Base-by-base conservation (phyloP, 2,797 vertebrate genomes). In the Sandelia bainsii region DNA sequence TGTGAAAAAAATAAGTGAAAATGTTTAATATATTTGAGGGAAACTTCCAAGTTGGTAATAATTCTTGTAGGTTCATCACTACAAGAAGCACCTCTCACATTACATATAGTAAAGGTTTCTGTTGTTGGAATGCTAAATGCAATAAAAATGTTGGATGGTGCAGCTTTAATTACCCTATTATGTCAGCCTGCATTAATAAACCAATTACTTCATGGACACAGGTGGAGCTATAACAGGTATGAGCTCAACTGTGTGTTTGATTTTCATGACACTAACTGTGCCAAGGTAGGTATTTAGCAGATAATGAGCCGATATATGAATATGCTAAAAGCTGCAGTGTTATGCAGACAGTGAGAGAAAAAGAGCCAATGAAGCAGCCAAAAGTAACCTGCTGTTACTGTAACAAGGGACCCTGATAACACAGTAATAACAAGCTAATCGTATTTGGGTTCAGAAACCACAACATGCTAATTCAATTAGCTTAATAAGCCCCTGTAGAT, bases 401-500 rank as follows among this genome's bases (percentile, higher is more conserved):
- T 91, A 92, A 91, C 92, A 81, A 86, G 91, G 90, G 92, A 93
- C 87, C 82, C 84, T 77, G 92, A 94, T 95, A 94, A 94, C 93
- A 90, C 85, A 90, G 92, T 93, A 93, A 94, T 94, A 94, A 93
- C 92, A 85, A 84, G 90, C 91, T 93, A 93, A 94, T 95, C 93
- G 90, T 93, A 92, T 95, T 94, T 94, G 91, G 90, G 93, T 93
- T 93, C 89, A 94, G 91, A 94, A 93, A 94, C 86, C 93, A 91
- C 93, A 94, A 94, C 93, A 93, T 92, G 91, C 92, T 94, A 94
- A 94, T 95, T 95, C 91, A 95, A 94, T 94, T 93, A 94, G 87
- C 91, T 92, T 93, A 94, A 94, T 94, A 93, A 93, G 91, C 92
- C 89, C 89, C 92, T 93, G 93, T 91, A 94, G 94, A 94, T 94